phyloP scores from a whole-genome alignment of 2,888 invertebrate genomes.

The Gari tellinella region DNA sequence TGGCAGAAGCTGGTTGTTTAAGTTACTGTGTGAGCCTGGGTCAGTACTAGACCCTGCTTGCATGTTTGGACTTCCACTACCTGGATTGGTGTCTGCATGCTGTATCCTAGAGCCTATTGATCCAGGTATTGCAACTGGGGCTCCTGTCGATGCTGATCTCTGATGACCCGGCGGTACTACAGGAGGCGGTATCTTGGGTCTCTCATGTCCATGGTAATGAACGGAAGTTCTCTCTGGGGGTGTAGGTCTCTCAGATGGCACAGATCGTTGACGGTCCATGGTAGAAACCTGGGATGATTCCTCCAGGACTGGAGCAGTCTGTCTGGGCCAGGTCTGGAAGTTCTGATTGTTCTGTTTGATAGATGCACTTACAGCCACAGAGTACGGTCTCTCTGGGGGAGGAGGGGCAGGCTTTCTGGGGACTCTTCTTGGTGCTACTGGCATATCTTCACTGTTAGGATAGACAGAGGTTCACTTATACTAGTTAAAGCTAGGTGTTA shows the following conservation, averaged over 20 bases:
- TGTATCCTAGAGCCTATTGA: slow-evolving; percentile 19
- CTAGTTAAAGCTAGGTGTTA: background rate
- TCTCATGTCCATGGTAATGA: slow-evolving; percentile 57
- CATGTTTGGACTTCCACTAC: slow-evolving; percentile 16
- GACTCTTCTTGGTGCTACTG: slow-evolving; percentile 6
- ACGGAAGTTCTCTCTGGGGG: slow-evolving; percentile 58
- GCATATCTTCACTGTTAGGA: slow-evolving; percentile 62
- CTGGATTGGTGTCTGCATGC: slow-evolving; percentile 9
- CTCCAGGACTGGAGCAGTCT: slow-evolving; percentile 52
- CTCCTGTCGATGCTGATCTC: slow-evolving; percentile 76
- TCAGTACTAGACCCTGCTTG: slow-evolving; percentile 34
- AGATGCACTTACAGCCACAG: slow-evolving; percentile 74
- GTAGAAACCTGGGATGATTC: slow-evolving; percentile 22
- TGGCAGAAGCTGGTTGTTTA: slow-evolving; percentile 53
- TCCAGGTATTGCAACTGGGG: slow-evolving; percentile 45
- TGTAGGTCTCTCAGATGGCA: slow-evolving; percentile 57
- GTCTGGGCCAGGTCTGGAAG: slow-evolving; percentile 67
- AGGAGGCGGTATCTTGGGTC: slow-evolving; percentile 73
- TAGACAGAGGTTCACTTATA: slow-evolving; percentile 35
- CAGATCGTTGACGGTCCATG: slow-evolving; percentile 48
- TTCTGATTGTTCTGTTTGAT: slow-evolving; percentile 48
- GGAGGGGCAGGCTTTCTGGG: slow-evolving; percentile 78
- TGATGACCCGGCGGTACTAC: slow-evolving; percentile 71
- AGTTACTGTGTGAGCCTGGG: slow-evolving; percentile 48
- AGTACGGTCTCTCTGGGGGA: slow-evolving; percentile 74